Evolutionary conservation across 2,113 vertebrate genomes (phyloP), one percentile per base, ranked within the genome.

Genomic region (Calonectris borealis): DNA sequence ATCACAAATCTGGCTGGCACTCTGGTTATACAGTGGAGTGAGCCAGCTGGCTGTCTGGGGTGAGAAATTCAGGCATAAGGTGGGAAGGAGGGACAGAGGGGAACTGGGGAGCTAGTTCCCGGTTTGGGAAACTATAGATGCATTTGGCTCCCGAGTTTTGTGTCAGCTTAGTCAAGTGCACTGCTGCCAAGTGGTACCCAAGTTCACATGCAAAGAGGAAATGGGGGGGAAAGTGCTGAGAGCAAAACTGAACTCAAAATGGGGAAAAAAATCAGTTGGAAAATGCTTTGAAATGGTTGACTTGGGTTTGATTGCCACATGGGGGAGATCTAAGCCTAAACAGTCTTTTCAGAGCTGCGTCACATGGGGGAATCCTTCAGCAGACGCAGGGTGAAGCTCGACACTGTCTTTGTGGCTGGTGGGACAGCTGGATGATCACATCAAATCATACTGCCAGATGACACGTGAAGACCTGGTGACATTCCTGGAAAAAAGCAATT

Each of bases 21-120:
- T 71, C 55, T 76, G 27, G 16, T 83, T 84, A 18, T 79, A 58
- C 32, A 68, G 86, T 68, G 44, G 44, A 66, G 44, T 73, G 87
- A 84, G 84, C 65, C 78, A 96, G n/a, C 34, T 93, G 81, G 81
- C 86, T 85, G 77, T 12, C 62, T 10, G 3, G 44, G 49, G 62
- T 93, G 84, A 94, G 73, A 96, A 96, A 91, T 93, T 93, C 66
- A 62, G 58, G 49, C 70, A 42, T 83, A 72, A 85, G 61, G 54
- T 93, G 62, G 81, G 36, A 89, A 87, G 49, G 11, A 87, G 69
- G n/a, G 52, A 82, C 48, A 89, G 61, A n/a, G 44, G 77, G 51
- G 91, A 89, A 62, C n/a, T 34, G 52, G 64, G 36, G 36, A 86
- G 55, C 46, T 76, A 40, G 24, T 38, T 92, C 36, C 58, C 46